These are phyloP conservation scores for Sphaerophoria taeniata DNA, from an alignment of 2,888 invertebrate species.

Conservation along the genomic window DNA sequence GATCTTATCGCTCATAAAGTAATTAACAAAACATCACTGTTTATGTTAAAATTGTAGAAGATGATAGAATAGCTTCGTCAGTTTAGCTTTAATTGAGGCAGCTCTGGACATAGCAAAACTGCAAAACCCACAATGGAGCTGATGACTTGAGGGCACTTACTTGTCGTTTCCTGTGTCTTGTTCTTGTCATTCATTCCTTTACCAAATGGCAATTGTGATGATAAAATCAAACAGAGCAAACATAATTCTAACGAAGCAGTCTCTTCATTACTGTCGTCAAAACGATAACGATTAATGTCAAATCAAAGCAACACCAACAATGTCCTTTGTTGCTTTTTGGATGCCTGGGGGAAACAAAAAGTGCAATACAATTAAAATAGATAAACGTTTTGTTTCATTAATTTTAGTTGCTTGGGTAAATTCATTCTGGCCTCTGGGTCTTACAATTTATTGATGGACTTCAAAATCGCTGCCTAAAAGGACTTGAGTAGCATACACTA, in stretches of 20 bases:
- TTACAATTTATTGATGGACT: slow-evolving; percentile 2
- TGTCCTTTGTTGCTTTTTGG: slow-evolving; percentile 1
- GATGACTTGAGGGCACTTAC: slow-evolving; percentile 13
- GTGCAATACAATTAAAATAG: slow-evolving; percentile 59
- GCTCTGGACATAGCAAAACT: too few species aligned
- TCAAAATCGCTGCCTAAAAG: too few species aligned
- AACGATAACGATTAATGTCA: slow-evolving; percentile 69
- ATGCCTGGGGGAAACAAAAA: slow-evolving; percentile 36
- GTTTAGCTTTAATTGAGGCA: neutral
- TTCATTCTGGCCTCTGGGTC: neutral
- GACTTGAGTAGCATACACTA: too few species aligned
- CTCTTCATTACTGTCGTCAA: slow-evolving; percentile 59
- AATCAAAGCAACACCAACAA: slow-evolving; percentile 59
- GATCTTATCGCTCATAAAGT: slow-evolving; percentile 57
- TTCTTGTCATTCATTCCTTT: slow-evolving; percentile 15
- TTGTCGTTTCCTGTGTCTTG: neutral
- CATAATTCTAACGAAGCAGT: slow-evolving; percentile 62
- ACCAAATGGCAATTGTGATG: slow-evolving; percentile 64
- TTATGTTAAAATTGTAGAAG: neutral
- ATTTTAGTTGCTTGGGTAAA: slow-evolving; percentile 9
- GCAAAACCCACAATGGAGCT: neutral
- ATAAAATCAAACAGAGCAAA: slow-evolving; percentile 65
- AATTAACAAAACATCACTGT: slow-evolving; percentile 59
- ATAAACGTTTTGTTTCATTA: slow-evolving; percentile 43
- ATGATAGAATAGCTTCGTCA: neutral